These are phyloP conservation scores for Atta colombica DNA, from an alignment of 1,140 invertebrate genomes.

Conservation along the genomic window DNA sequence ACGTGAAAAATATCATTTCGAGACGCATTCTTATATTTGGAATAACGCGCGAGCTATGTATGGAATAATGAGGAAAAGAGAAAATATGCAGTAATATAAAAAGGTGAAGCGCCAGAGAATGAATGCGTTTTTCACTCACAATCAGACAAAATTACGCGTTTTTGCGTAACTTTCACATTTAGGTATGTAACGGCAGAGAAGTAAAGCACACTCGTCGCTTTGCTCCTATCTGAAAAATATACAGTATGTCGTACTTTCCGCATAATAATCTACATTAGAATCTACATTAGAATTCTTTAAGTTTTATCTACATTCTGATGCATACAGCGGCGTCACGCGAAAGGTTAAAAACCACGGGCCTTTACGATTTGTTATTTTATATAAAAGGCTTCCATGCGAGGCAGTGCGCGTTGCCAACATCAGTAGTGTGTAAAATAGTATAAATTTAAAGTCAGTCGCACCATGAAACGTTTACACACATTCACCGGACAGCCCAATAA, in stretches of 20 bases:
- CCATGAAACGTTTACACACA: constrained; percentile 27
- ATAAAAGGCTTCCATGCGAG: not conserved
- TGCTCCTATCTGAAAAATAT: constrained; percentile 19
- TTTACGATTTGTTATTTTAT: constrained; percentile 36
- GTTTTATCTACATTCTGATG: constrained; percentile 49
- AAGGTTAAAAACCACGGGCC: constrained; percentile 32
- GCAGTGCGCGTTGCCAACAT: not conserved
- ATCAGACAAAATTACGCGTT: constrained; percentile 54
- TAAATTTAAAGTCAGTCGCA: constrained; percentile 39
- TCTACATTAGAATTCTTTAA: constrained; percentile 60
- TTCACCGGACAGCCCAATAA: constrained; percentile 21
- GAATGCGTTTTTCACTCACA: constrained; percentile 49
- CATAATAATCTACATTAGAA: constrained; percentile 53
- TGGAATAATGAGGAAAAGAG: constrained; percentile 14
- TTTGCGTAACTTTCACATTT: constrained; percentile 46
- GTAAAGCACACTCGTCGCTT: constrained; percentile 25
- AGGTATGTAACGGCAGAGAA: constrained; percentile 9
- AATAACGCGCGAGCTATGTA: constrained; percentile 13
- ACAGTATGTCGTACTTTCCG: constrained; percentile 23
- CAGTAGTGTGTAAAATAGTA: constrained; percentile 7
- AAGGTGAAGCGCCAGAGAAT: not conserved
- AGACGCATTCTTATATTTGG: constrained; percentile 24
- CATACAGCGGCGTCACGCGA: constrained; percentile 52
- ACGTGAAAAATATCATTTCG: not conserved
- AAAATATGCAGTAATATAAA: constrained; percentile 41